Percentiles rank a stretch among this genome's conserved stretches.
Evolutionary conservation across 2,888 invertebrate genomes (phyloP).

Genomic region (Xestoiulus laeticollis): DNA sequence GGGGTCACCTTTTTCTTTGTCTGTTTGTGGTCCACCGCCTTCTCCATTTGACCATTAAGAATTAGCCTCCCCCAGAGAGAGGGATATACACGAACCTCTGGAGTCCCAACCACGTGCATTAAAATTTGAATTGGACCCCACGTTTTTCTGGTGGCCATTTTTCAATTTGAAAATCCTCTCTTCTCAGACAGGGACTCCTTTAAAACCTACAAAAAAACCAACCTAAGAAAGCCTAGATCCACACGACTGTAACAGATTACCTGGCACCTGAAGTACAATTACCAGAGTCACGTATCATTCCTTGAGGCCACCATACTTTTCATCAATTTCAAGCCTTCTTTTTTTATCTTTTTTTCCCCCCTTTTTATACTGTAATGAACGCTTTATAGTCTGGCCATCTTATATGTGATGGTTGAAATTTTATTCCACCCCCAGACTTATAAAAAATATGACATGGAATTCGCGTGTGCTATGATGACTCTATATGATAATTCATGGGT

Average conservation of each 20-base stretch:
- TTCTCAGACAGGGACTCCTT: background rate
- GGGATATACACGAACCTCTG: background rate
- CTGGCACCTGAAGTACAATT: background rate
- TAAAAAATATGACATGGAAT: background rate
- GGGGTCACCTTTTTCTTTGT: constrained; percentile 9
- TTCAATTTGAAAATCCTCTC: background rate
- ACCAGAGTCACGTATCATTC: background rate
- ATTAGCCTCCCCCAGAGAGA: background rate
- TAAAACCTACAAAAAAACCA: background rate
- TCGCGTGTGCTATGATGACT: background rate
- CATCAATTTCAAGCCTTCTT: background rate
- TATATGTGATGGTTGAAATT: background rate
- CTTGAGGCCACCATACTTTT: background rate
- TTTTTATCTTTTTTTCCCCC: background rate
- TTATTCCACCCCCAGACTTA: background rate
- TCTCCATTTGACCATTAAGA: background rate
- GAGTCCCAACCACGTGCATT: background rate
- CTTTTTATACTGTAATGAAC: no score
- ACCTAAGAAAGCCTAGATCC: background rate
- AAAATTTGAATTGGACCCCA: background rate
- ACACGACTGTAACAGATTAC: background rate
- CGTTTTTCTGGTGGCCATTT: background rate
- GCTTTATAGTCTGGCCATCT: no score
- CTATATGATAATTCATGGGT: background rate
- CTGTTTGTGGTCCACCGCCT: constrained; percentile 1